These are phyloP conservation scores for Tipula lateralis DNA, from an alignment of 2,888 invertebrate genomes.

Conservation along the genomic window DNA sequence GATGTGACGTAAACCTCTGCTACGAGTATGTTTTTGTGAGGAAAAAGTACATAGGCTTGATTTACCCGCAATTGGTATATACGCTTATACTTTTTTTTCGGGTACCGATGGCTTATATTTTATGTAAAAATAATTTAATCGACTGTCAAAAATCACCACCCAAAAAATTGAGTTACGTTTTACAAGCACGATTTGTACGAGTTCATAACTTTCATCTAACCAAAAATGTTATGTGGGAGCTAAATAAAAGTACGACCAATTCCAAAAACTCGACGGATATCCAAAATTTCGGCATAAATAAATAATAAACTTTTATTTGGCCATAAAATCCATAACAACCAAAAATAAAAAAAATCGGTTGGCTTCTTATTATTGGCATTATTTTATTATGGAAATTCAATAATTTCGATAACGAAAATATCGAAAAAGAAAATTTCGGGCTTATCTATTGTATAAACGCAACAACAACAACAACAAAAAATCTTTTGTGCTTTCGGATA, in stretches of 20 bases:
- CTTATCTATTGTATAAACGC: not conserved
- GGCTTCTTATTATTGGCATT: not conserved
- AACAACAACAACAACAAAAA: not conserved
- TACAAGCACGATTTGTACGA: not conserved
- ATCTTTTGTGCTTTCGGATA: slow-evolving; percentile 24
- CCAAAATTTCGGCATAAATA: not conserved
- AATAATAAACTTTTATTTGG: not conserved
- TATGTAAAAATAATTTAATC: not conserved
- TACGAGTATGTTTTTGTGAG: no score
- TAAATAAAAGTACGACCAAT: not conserved
- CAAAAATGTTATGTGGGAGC: not conserved
- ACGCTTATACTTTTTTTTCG: no score
- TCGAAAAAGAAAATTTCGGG: not conserved
- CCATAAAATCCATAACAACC: not conserved
- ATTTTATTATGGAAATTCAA: slow-evolving; percentile 24
- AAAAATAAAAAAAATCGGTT: not conserved
- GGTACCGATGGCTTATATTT: not conserved
- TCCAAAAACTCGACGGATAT: not conserved
- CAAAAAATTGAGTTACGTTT: not conserved
- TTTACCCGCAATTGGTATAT: no score
- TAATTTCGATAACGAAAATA: not conserved
- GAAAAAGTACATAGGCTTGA: no score
- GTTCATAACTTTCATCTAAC: not conserved
- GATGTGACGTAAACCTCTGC: no score
- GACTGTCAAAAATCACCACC: not conserved